Conservation (phyloP, 2,888 invertebrate genomes). For the Leistus spinibarbis region DNA sequence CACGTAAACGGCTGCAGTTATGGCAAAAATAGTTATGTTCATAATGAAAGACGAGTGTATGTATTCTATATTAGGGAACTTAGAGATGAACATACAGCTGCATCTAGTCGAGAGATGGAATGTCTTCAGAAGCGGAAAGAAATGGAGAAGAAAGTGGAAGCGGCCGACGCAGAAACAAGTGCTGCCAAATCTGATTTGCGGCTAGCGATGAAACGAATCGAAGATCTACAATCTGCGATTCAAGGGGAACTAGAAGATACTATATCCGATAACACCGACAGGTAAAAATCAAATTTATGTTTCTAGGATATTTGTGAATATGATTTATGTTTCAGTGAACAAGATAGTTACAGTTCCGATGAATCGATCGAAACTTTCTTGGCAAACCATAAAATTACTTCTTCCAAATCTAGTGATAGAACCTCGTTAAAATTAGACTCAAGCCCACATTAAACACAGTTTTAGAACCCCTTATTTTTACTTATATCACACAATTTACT, state of each 20-base stretch:
- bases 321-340: constrained; percentile 58
- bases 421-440: constrained; percentile 54
- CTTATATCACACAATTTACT: neutral
- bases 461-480: neutral
- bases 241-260: constrained; percentile 79
- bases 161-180: constrained; percentile 72
- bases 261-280: constrained; percentile 71
- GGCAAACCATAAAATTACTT: constrained; percentile 65
- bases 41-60: neutral
- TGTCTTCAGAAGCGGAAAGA: constrained; percentile 74
- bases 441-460: constrained; percentile 31
- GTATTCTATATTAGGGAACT: constrained; percentile 63
- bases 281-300: constrained; percentile 54
- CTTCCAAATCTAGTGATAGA: constrained; percentile 47
- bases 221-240: constrained; percentile 91
- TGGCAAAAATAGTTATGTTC: no score
- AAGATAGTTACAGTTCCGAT: constrained; percentile 70
- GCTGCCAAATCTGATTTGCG: constrained; percentile 81
- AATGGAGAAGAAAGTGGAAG: constrained; percentile 74
- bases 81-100: constrained; percentile 77
- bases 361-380: constrained; percentile 70
- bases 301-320: neutral
- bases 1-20: no score
- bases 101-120: constrained; percentile 77
- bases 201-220: constrained; percentile 85